Evolutionary conservation across 92 coral and sea anemone species (phyloP).

Genomic region (Ricordea florida): DNA sequence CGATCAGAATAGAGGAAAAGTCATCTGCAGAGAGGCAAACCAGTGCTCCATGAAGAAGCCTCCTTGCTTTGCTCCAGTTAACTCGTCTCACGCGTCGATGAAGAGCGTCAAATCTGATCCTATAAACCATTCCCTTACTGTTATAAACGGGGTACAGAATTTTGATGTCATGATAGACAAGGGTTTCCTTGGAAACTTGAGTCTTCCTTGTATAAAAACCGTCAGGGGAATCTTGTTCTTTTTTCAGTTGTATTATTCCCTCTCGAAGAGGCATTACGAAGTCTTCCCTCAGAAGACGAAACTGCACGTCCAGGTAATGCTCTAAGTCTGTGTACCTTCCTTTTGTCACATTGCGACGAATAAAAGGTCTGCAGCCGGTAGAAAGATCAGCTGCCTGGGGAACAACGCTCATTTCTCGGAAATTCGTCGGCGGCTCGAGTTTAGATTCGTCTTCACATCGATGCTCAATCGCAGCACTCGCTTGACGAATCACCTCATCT

Average conservation of each 20-base stretch:
- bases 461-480: not conserved
- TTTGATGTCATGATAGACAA: slow-evolving; percentile 62
- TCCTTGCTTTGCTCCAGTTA: slow-evolving; percentile 69
- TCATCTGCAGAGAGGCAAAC: slow-evolving; percentile 78
- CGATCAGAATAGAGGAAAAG: slow-evolving; percentile 63
- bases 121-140: slow-evolving; percentile 60
- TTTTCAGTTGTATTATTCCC: slow-evolving; percentile 47
- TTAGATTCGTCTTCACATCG: not conserved
- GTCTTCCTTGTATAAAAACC: not conserved
- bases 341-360: slow-evolving; percentile 72
- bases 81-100: slow-evolving; percentile 42
- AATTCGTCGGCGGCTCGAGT: slow-evolving; percentile 69
- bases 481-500: slow-evolving; percentile 14
- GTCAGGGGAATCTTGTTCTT: slow-evolving; percentile 13
- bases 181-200: not conserved
- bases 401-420: slow-evolving; percentile 65
- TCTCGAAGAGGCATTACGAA: slow-evolving; percentile 71
- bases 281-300: slow-evolving; percentile 87
- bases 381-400: slow-evolving; percentile 72
- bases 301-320: slow-evolving; percentile 92
- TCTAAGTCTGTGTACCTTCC: slow-evolving; percentile 55
- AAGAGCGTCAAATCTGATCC: slow-evolving; percentile 56
- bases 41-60: slow-evolving; percentile 74
- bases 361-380: slow-evolving; percentile 49
- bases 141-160: slow-evolving; percentile 66